Evolutionary conservation across 2,113 vertebrate species (phyloP), one percentile per base, ranked within the genome.

Genomic region (Aleadryas rufinucha): DNA sequence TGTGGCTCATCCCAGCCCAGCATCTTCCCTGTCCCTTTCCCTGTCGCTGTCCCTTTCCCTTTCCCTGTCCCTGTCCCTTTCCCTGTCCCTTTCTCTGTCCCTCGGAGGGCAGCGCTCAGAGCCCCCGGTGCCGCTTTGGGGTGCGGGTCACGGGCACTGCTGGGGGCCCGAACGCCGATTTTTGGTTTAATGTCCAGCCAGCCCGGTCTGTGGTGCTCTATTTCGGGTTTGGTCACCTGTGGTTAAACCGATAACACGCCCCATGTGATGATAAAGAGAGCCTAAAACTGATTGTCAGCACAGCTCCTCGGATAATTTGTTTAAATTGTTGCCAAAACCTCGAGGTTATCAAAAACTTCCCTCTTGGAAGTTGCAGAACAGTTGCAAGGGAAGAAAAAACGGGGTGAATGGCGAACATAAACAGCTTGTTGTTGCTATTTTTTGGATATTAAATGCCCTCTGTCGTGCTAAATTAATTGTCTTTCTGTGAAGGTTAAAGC

Each of bases 61-160:
- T 11, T 11, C 39, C 41, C 41, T 41, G 11, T 14, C 72, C 42
- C 39, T 20, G 7, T 4, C 37, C 6, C 1, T 10, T 16, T 28
- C 7, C 1, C 45, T 50, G 22, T 31, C 22, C 50, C 49, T 8
- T 8, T 11, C 39, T n/a, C n/a, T 12, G 7, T 28, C 12, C 10
- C 44, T 37, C 2, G 1, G 6, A 2, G 45, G 61, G 24, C 7
- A 8, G 31, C 0, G 0, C 8, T 41, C 52, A 0, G 37, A 21
- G 1, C 28, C 22, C 27, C 16, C 2, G 2, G 37, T 19, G 39
- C 47, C 5, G 16, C 5, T 16, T 5, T 17, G 13, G n/a, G n/a
- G 3, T 28, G 41, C 11, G 8, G 9, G 11, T 1, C 7, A 0
- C 0, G 7, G 31, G 2, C n/a, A 1, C 6, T 2, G 7, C 47